Evolutionary conservation across 2,113 vertebrate genomes (phyloP), one percentile per base, ranked within the genome.

Genomic region (Atrichornis clamosus): DNA sequence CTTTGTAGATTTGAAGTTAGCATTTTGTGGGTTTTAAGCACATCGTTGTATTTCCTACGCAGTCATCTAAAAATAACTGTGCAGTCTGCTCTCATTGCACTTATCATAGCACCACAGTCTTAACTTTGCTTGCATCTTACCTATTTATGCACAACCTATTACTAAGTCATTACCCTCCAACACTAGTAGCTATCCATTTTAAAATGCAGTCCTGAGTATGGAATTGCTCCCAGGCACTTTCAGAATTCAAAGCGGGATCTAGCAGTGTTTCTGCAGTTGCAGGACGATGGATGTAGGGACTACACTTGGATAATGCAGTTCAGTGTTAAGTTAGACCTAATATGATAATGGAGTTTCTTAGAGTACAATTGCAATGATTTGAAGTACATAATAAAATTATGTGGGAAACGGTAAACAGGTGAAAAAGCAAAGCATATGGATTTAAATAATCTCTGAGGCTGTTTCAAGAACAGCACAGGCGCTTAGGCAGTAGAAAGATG

Each of bases 361-460:
- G n/a, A 89, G 37, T 53, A 72, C 49, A 72, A 49, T 79, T 89
- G 56, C 10, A 73, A 27, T 47, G 24, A 84, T 84, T 95, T 89
- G 37, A 75, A 87, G 18, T 53, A 33, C 14, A 14, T 62, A 59
- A 73, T 49, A 65, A 89, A 91, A 89, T 67, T 44, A 69, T 79
- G 62, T 82, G 65, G 84, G 68, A 87, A 91, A 87, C 58, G 9
- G 32, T 73, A 62, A 90, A 58, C 49, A 85, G 56, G 55, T 94
- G 84, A 72, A 89, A 76, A 91, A 79, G 81, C 64, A 75, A 91
- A 89, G 56, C 44, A 19, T 65, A 74, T 90, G 47, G 53, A 73
- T 95, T 92, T 82, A 87, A 90, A 86, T 91, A 14, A 73, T 87
- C 87, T 96, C 78, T 82, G 84, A 91, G 62, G 44, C 77, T 79